Base-by-base conservation (phyloP, 2,888 invertebrate genomes). In the Cyclophora punctaria region DNA sequence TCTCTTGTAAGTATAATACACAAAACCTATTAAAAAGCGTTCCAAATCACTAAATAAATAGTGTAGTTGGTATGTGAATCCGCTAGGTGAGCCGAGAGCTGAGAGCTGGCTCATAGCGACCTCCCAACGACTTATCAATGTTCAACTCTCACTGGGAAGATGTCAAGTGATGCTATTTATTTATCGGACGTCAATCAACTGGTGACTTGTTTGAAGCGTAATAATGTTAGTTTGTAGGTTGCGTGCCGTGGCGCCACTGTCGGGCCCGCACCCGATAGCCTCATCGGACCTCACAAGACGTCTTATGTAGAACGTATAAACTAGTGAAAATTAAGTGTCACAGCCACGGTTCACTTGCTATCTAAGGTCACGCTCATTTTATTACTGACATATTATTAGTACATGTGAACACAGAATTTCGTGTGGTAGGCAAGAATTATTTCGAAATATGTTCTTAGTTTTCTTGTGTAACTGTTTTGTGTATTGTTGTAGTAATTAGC, bases 271-370 rank as follows among this genome's bases (percentile, higher is more conserved):
- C 20, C 20, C 52, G 77, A 74, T 75, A 74, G 63, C 62, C 57
- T 40, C 58, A 53, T 52, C 58, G 65, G 84, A 83, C 84, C 84
- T 76, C 84, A 85, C 84, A 85, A 83, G 84, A 71, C 63, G 84
- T 62, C 63, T 58, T 73, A 80, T 80, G 73, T 84, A 74, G 80
- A 80, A 75, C 83, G 75, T 68, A 80, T 82, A 80, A 78, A 83
- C 75, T 81, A 80, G 80, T 82, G 85, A 85, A 86, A 86, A 84
- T 85, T 78, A 85, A 84, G 82, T 85, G 84, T 84, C 73, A 74
- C 70, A 71, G 67, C 69, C 69, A 73, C 73, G 75, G 83, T 73
- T 81, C 85, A 78, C 60, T 64, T 68, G 63, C 68, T 87, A 87
- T 86, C 87, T 66, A 50, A 63, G 85, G 87, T 84, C 87, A 79